Evolutionary conservation across 2,113 vertebrate genomes (phyloP).

Genomic region (Dipodomys merriami): DNA sequence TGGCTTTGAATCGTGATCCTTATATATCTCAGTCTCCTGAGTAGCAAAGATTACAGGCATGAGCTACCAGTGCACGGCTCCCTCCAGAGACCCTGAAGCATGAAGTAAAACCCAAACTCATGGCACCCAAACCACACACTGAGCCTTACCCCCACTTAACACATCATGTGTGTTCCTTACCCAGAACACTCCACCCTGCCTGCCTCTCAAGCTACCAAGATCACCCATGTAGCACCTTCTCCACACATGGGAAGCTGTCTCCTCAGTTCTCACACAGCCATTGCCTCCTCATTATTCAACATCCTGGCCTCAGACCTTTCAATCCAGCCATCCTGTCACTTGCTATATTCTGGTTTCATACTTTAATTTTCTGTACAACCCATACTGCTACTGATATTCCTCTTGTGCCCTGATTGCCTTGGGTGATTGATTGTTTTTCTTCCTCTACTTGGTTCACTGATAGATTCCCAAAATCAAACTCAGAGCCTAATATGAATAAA

Average conservation of each 20-base stretch:
- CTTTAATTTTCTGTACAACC: conserved; percentile 12
- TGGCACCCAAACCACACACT: background rate
- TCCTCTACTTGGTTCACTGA: background rate
- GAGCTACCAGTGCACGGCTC: too few relatives aligned
- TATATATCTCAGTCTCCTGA: too few relatives aligned
- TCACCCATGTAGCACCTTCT: background rate
- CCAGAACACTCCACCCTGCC: background rate
- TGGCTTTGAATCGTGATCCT: too few relatives aligned
- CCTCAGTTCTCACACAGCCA: background rate
- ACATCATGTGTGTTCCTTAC: background rate
- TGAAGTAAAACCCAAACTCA: background rate
- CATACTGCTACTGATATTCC: background rate
- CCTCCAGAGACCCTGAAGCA: background rate
- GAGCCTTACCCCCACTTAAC: background rate
- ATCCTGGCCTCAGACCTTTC: background rate
- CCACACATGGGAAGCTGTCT: background rate
- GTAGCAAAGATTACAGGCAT: too few relatives aligned
- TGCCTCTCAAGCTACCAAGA: background rate
- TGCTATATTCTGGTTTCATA: conserved; percentile 5
- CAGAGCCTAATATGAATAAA: background rate
- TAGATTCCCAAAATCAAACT: background rate
- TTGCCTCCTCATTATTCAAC: background rate
- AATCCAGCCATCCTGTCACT: background rate
- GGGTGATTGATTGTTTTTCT: background rate
- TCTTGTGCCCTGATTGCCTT: background rate